Evolutionary conservation across 2,797 vertebrate genomes (phyloP).

Genomic region (Taeniopygia guttata): DNA sequence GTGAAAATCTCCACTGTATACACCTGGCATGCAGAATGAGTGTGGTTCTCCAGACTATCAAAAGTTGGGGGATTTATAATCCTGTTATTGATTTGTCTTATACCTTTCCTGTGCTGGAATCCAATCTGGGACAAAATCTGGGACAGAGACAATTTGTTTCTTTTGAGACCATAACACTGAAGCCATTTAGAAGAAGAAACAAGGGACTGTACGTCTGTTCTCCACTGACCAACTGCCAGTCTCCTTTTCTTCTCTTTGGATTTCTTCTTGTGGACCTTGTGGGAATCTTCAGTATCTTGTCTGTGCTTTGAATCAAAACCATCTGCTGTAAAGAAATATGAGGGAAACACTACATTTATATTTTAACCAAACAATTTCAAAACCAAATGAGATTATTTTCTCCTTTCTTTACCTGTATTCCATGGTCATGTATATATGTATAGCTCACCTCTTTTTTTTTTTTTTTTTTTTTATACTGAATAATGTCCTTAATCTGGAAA

Average conservation of each 20-base stretch:
- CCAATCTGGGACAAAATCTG: conserved; percentile 80
- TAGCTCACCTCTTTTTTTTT: neutral
- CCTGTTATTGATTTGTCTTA: neutral
- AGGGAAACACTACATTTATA: neutral
- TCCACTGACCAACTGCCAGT: neutral
- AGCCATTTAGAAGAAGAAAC: conserved; percentile 80
- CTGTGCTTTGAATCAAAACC: conserved; percentile 1
- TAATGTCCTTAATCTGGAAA: neutral
- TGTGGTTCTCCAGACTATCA: neutral
- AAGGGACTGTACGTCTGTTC: conserved; percentile 54
- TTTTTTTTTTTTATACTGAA: neutral
- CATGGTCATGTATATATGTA: neutral
- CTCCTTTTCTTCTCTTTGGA: neutral
- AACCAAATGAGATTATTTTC: neutral
- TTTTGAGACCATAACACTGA: conserved; percentile 75
- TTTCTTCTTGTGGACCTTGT: neutral
- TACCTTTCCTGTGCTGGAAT: conserved; percentile 81
- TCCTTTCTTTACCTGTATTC: neutral
- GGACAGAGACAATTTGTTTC: conserved; percentile 72
- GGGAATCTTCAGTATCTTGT: neutral
- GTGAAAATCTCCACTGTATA: neutral
- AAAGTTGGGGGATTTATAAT: neutral
- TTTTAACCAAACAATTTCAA: neutral
- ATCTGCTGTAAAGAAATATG: conserved; percentile 32
- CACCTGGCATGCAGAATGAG: neutral